These are phyloP conservation scores for Trematocara zebra DNA, from an alignment of 2,113 vertebrate species.

Conservation along the genomic window DNA sequence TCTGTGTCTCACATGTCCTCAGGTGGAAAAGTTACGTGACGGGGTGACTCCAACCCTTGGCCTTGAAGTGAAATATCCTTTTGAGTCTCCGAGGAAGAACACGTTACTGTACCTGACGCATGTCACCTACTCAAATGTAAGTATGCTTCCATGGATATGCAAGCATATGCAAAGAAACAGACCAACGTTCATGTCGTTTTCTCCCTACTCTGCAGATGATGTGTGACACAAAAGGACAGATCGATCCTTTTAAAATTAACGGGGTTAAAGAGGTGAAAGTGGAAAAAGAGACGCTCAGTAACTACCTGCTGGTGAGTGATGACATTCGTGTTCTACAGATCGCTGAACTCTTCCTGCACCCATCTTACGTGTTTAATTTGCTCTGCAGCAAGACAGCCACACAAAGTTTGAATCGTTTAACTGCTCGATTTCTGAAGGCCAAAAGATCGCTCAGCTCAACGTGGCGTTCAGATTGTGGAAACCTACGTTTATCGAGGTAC, in stretches of 20 bases:
- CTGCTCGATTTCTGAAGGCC: conserved; percentile 73
- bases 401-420: conserved; percentile 68
- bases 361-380: neutral
- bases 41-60: conserved; percentile 74
- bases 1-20: neutral
- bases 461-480: conserved; percentile 88
- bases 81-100: conserved; percentile 71
- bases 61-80: conserved; percentile 80
- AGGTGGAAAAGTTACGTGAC: conserved; percentile 80
- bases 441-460: conserved; percentile 77
- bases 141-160: neutral
- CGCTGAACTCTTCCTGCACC: neutral
- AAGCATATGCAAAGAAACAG: neutral
- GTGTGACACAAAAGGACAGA: conserved; percentile 60
- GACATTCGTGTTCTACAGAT: neutral
- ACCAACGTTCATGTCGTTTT: neutral
- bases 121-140: conserved; percentile 77
- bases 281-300: conserved; percentile 75
- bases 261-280: conserved; percentile 14
- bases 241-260: conserved; percentile 70
- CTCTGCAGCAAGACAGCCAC: conserved; percentile 76
- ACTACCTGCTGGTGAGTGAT: conserved; percentile 79
- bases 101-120: conserved; percentile 80
- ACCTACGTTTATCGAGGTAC: conserved; percentile 87
- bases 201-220: conserved; percentile 65